Base-by-base conservation (phyloP, 2,797 vertebrate species). In the Anguilla megastoma region DNA sequence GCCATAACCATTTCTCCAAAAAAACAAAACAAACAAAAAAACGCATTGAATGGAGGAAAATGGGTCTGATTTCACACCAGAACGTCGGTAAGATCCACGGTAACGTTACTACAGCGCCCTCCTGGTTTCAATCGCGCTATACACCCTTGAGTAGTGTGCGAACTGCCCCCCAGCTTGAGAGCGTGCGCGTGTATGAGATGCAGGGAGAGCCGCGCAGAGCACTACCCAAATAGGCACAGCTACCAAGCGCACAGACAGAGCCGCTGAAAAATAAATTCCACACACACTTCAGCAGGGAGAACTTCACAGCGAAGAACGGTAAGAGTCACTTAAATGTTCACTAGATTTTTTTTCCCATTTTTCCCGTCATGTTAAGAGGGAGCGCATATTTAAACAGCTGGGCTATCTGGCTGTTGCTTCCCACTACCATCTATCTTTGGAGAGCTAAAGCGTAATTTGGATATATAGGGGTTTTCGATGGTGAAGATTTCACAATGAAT, bases 211-310 rank as follows among this genome's bases (percentile, higher is more conserved):
- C 93, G 94, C 94, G 94, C 94, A 90, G 92, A 94, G 92, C 95
- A 93, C 94, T 91, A 94, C 95, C 95, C 94, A 93, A 94, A 92
- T 95, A 95, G 94, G 94, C 96, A 95, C 91, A 90, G 95, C 95
- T 93, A 96, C 94, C 93, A 91, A 94, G 95, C 95, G 93, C 94
- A 93, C 94, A 95, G 92, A 93, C 94, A 90, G 90, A 93, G 94
- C 93, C 92, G 91, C 93, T 85, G 88, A 86, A 87, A 84, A 91
- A 90, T 91, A 90, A 74, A 41, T 69, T 90, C 86, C 90, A 89
- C 90, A 91, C 90, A 91, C 91, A 56, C 58, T 86, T 56, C 91
- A 86, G 93, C 90, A 90, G 88, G 92, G 88, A 93, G 88, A 88
- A 93, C 92, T 90, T 90, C 86, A 82, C 91, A 3, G 89, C 41